Percentiles rank a stretch among this genome's conserved stretches.
These are phyloP conservation scores for Chrysopa pallens DNA, from an alignment of 1,140 invertebrate species.

Conservation along the genomic window DNA sequence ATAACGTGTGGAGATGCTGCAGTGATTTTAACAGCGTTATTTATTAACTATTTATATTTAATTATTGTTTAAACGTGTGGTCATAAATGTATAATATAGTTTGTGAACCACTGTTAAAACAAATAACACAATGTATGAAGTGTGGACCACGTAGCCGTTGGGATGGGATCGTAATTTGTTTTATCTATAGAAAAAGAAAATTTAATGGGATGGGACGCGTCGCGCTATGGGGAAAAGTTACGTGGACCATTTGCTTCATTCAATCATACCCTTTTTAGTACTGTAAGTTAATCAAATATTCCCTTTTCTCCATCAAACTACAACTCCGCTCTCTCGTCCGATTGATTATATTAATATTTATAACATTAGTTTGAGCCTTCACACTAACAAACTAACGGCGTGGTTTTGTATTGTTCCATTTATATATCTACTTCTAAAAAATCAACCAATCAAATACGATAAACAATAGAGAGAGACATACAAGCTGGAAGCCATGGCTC, in stretches of 20 bases:
- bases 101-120: neutral
- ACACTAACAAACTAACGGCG: slow-evolving; percentile 36
- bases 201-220: neutral
- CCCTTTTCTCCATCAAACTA: neutral
- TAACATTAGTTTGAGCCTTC: slow-evolving; percentile 11
- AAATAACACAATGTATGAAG: too few species aligned
- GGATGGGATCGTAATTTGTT: neutral
- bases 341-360: neutral
- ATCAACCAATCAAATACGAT: slow-evolving; percentile 13
- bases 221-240: neutral
- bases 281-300: too few species aligned
- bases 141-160: too few species aligned
- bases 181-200: neutral
- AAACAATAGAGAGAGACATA: slow-evolving; percentile 80
- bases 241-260: too few species aligned
- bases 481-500: slow-evolving; percentile 90
- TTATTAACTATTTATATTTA: too few species aligned
- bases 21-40: neutral
- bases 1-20: slow-evolving; percentile 25
- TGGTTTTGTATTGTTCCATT: slow-evolving; percentile 41
- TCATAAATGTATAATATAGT: too few species aligned
- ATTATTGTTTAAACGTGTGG: too few species aligned
- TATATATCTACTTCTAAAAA: slow-evolving; percentile 27
- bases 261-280: too few species aligned
- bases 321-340: neutral